Evolutionary conservation across 2,888 invertebrate genomes (phyloP).

Genomic region (Drosophila demipolita): DNA sequence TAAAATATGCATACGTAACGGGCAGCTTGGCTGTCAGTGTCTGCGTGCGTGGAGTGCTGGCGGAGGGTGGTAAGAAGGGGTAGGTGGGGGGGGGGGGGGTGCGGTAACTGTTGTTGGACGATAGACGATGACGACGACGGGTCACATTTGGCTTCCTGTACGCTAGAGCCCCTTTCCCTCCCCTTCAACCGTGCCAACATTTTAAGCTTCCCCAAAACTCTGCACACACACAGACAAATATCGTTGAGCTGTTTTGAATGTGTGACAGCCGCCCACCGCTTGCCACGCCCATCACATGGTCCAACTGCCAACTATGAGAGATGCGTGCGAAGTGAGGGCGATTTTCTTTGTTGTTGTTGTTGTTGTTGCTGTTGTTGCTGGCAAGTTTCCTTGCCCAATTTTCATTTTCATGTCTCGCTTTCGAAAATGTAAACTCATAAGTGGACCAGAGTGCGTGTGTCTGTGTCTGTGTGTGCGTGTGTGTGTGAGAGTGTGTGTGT

Average conservation of each 20-base stretch:
- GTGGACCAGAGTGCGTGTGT: constrained; percentile 66
- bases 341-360: constrained; percentile 43
- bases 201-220: constrained; percentile 1
- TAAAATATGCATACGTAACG: constrained; percentile 79
- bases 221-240: constrained; percentile 1
- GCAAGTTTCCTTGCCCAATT: constrained; percentile 75
- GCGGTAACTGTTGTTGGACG: constrained; percentile 47
- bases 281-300: constrained; percentile 39
- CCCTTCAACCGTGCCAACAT: background rate
- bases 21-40: constrained; percentile 56
- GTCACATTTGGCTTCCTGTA: constrained; percentile 76
- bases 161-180: constrained; percentile 12
- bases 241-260: constrained; percentile 76
- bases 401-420: constrained; percentile 71
- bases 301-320: constrained; percentile 47
- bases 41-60: constrained; percentile 19
- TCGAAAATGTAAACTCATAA: constrained; percentile 80
- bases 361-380: constrained; percentile 41
- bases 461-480: constrained; percentile 20
- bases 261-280: constrained; percentile 69
- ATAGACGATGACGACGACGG: constrained; percentile 47
- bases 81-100: background rate
- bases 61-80: background rate
- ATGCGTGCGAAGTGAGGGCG: constrained; percentile 48
- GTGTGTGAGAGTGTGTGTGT: constrained; percentile 21